Percentiles rank a stretch among this genome's conserved stretches.
Conservation (phyloP, 2,797 vertebrate species). For the Gadopsis bispinosus region DNA sequence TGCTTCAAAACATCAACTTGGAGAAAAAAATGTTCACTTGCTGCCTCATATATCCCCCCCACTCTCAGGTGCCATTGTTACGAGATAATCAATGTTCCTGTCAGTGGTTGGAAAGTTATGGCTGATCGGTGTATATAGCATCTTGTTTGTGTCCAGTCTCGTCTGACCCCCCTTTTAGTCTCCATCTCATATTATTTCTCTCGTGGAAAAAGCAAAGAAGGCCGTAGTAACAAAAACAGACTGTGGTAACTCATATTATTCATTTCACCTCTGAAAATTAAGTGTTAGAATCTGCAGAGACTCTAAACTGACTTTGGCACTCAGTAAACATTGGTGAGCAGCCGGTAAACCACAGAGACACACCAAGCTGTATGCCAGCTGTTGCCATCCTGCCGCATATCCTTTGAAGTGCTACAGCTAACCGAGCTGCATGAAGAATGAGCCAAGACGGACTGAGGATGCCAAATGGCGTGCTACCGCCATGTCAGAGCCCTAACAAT, state of each 20-base stretch:
- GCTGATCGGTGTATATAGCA: too few relatives aligned
- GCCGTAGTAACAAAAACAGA: constrained; percentile 23
- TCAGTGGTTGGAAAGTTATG: too few relatives aligned
- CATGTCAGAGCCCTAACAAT: constrained; percentile 52
- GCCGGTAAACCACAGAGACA: constrained; percentile 50
- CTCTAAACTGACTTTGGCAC: constrained; percentile 60
- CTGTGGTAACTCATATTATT: constrained; percentile 18
- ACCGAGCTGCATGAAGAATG: constrained; percentile 45
- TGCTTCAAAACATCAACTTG: too few relatives aligned
- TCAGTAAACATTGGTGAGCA: constrained; percentile 57
- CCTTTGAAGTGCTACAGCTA: constrained; percentile 63
- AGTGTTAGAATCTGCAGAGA: constrained; percentile 43
- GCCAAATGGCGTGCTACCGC: constrained; percentile 56
- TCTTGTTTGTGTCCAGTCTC: background rate
- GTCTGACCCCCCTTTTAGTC: background rate
- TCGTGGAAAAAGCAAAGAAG: background rate
- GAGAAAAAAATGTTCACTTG: too few relatives aligned
- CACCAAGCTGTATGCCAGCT: constrained; percentile 71
- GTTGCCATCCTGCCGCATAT: constrained; percentile 64
- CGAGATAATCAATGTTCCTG: too few relatives aligned
- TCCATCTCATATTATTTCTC: background rate
- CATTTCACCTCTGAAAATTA: constrained; percentile 53
- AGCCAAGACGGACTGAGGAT: constrained; percentile 50
- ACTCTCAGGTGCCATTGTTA: too few relatives aligned
- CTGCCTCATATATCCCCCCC: too few relatives aligned